These are phyloP conservation scores for Zaprionus ghesquierei DNA, from an alignment of 1,140 invertebrate genomes.

Conservation along the genomic window DNA sequence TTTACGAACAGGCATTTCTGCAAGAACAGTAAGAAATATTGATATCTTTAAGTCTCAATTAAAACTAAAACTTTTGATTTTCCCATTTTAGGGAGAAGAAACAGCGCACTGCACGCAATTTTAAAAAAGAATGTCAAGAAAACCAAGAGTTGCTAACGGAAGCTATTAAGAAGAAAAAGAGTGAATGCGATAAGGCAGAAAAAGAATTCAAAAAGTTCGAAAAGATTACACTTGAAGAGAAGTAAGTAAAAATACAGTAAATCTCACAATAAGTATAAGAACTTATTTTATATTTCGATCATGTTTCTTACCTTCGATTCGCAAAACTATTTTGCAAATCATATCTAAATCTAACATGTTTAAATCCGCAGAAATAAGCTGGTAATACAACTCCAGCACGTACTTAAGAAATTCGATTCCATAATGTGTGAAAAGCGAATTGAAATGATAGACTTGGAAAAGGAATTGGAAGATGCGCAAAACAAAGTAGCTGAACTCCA, in stretches of 20 bases:
- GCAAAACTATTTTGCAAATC: background rate
- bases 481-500: constrained; percentile 26
- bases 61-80: background rate
- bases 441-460: constrained; percentile 39
- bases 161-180: constrained; percentile 3
- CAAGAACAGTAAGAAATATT: constrained; percentile 42
- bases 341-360: background rate
- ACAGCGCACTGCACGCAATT: constrained; percentile 8
- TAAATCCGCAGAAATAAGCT: constrained; percentile 40
- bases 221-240: constrained; percentile 39
- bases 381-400: constrained; percentile 43
- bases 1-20: constrained; percentile 7
- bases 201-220: constrained; percentile 15
- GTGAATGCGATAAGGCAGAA: background rate
- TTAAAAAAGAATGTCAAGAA: constrained; percentile 35
- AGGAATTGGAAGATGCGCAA: constrained; percentile 16
- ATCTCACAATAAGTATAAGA: too few relatives aligned
- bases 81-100: constrained; percentile 27
- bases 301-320: too few relatives aligned
- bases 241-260: constrained; percentile 34
- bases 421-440: constrained; percentile 45
- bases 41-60: background rate
- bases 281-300: too few relatives aligned
- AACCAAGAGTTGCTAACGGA: constrained; percentile 29
- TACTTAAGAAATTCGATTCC: constrained; percentile 57